Conservation (phyloP, 2,797 vertebrate species). For the Apogon hyalosoma region DNA sequence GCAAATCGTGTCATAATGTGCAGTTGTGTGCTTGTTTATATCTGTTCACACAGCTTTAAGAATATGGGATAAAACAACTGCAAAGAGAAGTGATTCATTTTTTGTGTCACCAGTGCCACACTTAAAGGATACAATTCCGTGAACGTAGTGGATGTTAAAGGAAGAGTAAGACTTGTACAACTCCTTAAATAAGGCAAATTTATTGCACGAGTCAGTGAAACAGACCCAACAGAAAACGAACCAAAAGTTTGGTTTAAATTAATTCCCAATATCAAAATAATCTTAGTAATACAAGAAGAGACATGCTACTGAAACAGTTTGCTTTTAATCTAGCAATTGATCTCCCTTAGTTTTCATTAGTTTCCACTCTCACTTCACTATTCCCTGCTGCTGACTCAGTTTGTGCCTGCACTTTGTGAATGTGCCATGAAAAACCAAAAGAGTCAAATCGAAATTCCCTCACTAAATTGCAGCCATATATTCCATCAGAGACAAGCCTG, state of each 20-base stretch:
- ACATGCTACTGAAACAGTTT: not conserved
- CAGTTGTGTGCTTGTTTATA: not conserved
- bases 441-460: too few species aligned
- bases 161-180: not conserved
- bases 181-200: too few species aligned
- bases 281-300: not conserved
- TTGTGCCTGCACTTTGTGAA: too few species aligned
- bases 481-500: too few species aligned
- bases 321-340: constrained; percentile 10
- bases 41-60: not conserved
- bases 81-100: not conserved
- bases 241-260: not conserved
- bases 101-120: not conserved
- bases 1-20: not conserved
- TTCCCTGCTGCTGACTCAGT: too few species aligned
- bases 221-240: not conserved
- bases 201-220: too few species aligned
- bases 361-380: too few species aligned
- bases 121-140: too few species aligned
- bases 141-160: too few species aligned
- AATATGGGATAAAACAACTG: not conserved
- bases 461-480: too few species aligned
- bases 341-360: not conserved
- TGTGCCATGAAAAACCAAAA: too few species aligned
- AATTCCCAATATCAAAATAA: constrained; percentile 2